These are phyloP conservation scores for Schrankia costaestrigalis DNA, from an alignment of 2,888 invertebrate genomes.

Conservation along the genomic window DNA sequence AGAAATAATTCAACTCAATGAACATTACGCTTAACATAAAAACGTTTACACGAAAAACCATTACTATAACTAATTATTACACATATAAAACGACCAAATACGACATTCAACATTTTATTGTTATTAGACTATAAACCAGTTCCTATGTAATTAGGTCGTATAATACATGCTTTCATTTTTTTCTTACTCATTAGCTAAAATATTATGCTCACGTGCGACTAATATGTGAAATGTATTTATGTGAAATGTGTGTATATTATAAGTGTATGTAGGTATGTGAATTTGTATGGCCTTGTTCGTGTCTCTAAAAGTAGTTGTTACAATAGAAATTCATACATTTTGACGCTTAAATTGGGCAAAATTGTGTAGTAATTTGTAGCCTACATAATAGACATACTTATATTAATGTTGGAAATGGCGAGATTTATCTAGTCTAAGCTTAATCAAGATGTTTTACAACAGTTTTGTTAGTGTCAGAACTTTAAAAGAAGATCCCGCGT, in stretches of 20 bases:
- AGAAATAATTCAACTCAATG: no score
- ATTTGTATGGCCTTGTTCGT: slow-evolving; percentile 23
- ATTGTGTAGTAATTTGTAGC: no score
- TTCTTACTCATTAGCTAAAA: background rate
- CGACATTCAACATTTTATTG: slow-evolving; percentile 6
- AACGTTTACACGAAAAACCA: no score
- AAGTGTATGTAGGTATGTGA: no score
- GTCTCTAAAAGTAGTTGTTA: slow-evolving; percentile 10
- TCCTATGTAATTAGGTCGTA: slow-evolving; percentile 12
- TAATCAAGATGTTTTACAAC: no score
- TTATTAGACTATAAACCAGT: slow-evolving; percentile 16
- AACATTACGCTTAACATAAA: no score
- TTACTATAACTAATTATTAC: background rate
- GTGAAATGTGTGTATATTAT: slow-evolving; percentile 8
- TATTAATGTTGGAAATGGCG: no score
- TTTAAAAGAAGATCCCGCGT: no score
- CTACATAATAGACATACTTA: no score
- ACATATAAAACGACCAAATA: slow-evolving; percentile 7
- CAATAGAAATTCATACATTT: slow-evolving; percentile 5
- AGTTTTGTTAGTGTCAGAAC: no score
- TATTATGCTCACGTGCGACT: slow-evolving; percentile 13
- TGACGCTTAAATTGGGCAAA: background rate
- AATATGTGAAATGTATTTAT: slow-evolving; percentile 10
- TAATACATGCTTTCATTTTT: slow-evolving; percentile 19
- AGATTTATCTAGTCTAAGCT: no score